These are phyloP conservation scores for Drosophila lacteicornis DNA, from an alignment of 1,140 invertebrate species.

Conservation along the genomic window DNA sequence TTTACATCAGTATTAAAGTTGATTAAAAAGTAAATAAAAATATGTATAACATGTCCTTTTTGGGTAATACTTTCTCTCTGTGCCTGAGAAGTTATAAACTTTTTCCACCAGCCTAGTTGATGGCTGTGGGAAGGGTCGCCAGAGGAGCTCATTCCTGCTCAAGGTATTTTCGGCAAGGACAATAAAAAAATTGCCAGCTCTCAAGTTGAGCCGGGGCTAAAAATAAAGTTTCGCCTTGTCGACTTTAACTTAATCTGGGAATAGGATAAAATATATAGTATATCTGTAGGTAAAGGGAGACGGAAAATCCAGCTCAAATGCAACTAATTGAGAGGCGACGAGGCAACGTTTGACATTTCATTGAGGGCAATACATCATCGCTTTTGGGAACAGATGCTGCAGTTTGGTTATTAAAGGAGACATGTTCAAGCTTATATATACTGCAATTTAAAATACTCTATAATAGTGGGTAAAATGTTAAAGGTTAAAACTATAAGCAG, in stretches of 20 bases:
- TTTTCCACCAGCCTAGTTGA: conserved; percentile 36
- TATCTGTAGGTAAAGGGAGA: background rate
- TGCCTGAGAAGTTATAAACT: conserved; percentile 18
- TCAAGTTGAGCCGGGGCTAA: conserved; percentile 33
- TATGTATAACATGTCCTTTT: too few relatives aligned
- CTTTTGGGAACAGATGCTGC: conserved; percentile 40
- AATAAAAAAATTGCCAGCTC: conserved; percentile 34
- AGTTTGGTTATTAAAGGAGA: conserved; percentile 25
- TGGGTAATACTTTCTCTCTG: background rate
- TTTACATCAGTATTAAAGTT: too few relatives aligned
- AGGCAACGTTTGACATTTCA: conserved; percentile 31
- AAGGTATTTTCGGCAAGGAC: conserved; percentile 35
- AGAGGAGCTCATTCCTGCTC: conserved; percentile 15
- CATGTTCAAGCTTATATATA: too few relatives aligned
- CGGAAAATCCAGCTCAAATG: background rate
- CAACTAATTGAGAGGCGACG: conserved; percentile 40
- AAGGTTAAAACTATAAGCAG: too few relatives aligned
- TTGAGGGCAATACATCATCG: conserved; percentile 35
- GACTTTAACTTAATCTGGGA: conserved; percentile 38
- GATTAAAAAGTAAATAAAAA: too few relatives aligned
- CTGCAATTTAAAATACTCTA: conserved; percentile 1
- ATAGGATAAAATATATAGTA: background rate
- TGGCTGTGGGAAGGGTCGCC: conserved; percentile 1
- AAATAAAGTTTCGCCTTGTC: conserved; percentile 45
- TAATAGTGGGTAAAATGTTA: too few relatives aligned